Conservation (phyloP, 2,797 vertebrate species). For the Syngnathus acus region DNA sequence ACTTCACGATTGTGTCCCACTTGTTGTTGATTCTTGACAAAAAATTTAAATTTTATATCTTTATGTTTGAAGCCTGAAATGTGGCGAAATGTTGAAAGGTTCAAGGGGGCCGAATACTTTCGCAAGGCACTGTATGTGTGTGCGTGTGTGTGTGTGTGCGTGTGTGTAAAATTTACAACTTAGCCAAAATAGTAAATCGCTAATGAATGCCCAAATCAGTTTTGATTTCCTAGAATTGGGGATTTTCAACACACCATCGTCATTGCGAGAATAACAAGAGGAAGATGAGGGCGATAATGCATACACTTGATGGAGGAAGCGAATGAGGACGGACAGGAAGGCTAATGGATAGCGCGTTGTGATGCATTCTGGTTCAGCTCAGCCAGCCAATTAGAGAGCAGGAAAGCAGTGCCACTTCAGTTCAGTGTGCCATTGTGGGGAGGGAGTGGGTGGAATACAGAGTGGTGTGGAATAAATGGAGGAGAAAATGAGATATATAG, state of each 20-base stretch:
- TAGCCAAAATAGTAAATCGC: too few relatives aligned
- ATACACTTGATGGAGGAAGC: not conserved
- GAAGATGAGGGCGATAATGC: not conserved
- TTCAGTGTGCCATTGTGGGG: conserved; percentile 70
- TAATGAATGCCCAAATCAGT: not conserved
- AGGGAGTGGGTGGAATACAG: conserved; percentile 9
- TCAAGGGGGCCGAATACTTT: too few relatives aligned
- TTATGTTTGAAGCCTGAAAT: too few relatives aligned
- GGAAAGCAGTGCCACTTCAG: conserved; percentile 68
- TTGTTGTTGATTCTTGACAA: too few relatives aligned
- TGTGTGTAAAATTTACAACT: too few relatives aligned
- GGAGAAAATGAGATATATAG: conserved; percentile 10
- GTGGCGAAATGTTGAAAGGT: too few relatives aligned
- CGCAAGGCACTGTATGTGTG: too few relatives aligned
- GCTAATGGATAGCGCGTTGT: conserved; percentile 13
- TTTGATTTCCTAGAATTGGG: not conserved
- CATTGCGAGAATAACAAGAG: not conserved
- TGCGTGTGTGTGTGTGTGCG: too few relatives aligned
- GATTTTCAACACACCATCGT: not conserved
- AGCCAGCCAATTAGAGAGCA: conserved; percentile 63
- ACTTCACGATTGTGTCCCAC: too few relatives aligned
- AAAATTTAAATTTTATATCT: too few relatives aligned
- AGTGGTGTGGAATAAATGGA: conserved; percentile 5
- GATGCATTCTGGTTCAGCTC: conserved; percentile 63
- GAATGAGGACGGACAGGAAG: conserved; percentile 20